Conservation (phyloP, 2,888 invertebrate genomes). For the Epinotia bilunana region DNA sequence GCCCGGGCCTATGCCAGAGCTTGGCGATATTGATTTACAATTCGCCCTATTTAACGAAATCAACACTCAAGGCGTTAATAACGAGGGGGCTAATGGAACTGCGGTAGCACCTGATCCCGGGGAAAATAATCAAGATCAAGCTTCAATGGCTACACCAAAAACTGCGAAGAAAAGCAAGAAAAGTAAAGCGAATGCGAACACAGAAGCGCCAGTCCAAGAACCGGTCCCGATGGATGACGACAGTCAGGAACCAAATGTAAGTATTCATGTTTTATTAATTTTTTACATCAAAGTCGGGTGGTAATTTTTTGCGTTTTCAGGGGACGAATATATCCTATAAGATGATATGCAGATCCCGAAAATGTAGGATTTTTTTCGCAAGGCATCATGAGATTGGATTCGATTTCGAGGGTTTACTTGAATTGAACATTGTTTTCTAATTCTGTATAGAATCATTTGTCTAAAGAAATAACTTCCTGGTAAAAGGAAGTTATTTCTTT, state of each 20-base stretch:
- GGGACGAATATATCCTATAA: too few relatives aligned
- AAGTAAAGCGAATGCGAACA: constrained; percentile 2
- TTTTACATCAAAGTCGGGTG: background rate
- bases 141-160: constrained; percentile 2
- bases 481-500: too few relatives aligned
- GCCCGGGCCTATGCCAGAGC: constrained; percentile 33
- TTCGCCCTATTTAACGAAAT: constrained; percentile 19
- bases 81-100: constrained; percentile 2
- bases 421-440: too few relatives aligned
- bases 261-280: background rate
- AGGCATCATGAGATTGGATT: too few relatives aligned
- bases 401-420: too few relatives aligned
- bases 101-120: background rate
- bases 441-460: too few relatives aligned
- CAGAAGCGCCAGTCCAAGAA: constrained; percentile 27
- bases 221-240: constrained; percentile 58
- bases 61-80: background rate
- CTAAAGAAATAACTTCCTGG: too few relatives aligned
- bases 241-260: constrained; percentile 55
- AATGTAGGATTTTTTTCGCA: too few relatives aligned
- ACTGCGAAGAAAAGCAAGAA: constrained; percentile 27
- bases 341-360: too few relatives aligned
- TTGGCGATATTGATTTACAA: constrained; percentile 32
- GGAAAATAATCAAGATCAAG: constrained; percentile 39
- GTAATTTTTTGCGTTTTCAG: background rate